Conservation (phyloP, 2,888 invertebrate species). For the Cheiracanthium punctorium region DNA sequence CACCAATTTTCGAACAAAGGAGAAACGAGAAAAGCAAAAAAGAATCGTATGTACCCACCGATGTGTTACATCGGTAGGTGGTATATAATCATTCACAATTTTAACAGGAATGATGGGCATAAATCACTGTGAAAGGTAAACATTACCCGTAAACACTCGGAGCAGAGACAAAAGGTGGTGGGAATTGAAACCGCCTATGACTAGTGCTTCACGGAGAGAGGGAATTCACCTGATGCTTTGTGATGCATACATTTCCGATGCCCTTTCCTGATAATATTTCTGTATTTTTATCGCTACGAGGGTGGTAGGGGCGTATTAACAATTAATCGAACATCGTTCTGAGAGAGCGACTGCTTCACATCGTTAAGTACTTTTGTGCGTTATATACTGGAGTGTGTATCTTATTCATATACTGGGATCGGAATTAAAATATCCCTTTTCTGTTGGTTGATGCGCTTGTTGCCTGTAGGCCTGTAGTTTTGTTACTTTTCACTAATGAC, state of each 20-base stretch:
- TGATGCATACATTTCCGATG: not conserved
- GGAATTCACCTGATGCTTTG: not conserved
- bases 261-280: not conserved
- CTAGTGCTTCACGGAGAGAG: not conserved
- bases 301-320: not conserved
- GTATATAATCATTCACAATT: not conserved
- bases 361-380: not conserved
- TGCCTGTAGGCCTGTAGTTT: too few relatives aligned
- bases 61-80: not conserved
- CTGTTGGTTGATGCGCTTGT: too few relatives aligned
- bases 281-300: not conserved
- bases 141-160: not conserved
- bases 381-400: too few relatives aligned
- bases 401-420: too few relatives aligned
- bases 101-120: not conserved
- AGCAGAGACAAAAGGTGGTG: not conserved
- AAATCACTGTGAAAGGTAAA: not conserved
- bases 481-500: too few relatives aligned
- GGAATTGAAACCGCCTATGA: conserved; percentile 4
- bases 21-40: not conserved
- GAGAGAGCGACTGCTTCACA: not conserved
- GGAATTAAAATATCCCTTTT: too few relatives aligned
- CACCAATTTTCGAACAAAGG: too few relatives aligned
- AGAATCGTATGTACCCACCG: not conserved
- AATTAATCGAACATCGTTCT: not conserved